phyloP scores from a whole-genome alignment of 1,140 invertebrate genomes.

The Ladona fulva region DNA sequence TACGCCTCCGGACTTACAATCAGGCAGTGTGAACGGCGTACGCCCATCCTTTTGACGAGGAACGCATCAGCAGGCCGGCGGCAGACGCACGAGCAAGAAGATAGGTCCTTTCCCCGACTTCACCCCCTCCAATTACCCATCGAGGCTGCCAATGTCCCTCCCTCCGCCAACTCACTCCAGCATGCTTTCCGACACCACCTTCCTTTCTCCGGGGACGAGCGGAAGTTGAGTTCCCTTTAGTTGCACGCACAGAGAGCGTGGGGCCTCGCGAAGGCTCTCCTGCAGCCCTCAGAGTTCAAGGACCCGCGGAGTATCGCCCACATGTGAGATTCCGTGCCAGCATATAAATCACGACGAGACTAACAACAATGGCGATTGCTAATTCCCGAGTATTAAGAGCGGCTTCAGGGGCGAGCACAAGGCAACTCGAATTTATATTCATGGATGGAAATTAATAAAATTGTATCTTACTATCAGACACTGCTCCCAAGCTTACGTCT shows the following conservation, averaged over 20 bases:
- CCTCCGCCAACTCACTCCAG: no score
- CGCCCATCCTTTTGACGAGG: not conserved
- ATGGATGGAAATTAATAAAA: no score
- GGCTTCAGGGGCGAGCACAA: no score
- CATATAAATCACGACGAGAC: no score
- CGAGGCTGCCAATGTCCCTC: not conserved
- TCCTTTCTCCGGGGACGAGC: not conserved
- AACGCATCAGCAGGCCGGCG: not conserved
- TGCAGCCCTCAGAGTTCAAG: conserved; percentile 2
- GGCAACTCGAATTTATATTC: no score
- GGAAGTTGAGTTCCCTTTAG: not conserved
- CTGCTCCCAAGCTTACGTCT: no score
- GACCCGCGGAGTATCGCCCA: not conserved
- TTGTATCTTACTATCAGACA: no score
- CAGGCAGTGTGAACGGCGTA: not conserved
- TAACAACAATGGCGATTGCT: no score
- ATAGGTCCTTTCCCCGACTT: not conserved
- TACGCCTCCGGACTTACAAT: not conserved
- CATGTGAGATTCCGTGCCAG: no score
- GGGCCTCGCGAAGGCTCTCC: not conserved
- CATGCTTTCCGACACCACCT: not conserved
- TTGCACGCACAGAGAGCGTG: not conserved
- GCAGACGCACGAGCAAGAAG: not conserved
- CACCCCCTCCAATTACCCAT: not conserved
- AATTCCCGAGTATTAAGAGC: no score